Evolutionary conservation across 2,113 vertebrate genomes (phyloP).

Genomic region (Otolemur garnettii): DNA sequence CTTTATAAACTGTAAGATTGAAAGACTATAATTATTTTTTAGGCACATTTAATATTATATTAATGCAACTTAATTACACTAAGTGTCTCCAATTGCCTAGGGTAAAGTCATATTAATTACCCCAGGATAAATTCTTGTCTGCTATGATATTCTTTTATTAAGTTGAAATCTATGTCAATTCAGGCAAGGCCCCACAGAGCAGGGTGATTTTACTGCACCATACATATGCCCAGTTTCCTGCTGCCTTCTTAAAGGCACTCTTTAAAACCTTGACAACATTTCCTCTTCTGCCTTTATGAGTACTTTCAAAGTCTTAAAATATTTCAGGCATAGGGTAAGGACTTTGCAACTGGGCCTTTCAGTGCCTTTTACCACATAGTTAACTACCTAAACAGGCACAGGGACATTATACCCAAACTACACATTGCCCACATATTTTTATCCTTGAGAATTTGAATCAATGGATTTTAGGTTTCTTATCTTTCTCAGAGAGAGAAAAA

Average conservation of each 20-base stretch:
- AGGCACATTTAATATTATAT: neutral
- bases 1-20: neutral
- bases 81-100: neutral
- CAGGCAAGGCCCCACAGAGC: neutral
- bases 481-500: neutral
- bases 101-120: neutral
- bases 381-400: neutral
- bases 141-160: neutral
- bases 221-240: neutral
- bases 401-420: neutral
- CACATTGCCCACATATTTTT: neutral
- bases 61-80: neutral
- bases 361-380: neutral
- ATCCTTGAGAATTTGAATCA: neutral
- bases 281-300: neutral
- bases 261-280: neutral
- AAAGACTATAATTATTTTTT: neutral
- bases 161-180: neutral
- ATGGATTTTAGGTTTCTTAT: neutral
- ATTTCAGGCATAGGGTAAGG: neutral
- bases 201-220: neutral
- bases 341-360: neutral
- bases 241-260: neutral
- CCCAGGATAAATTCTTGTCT: neutral
- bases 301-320: constrained; percentile 16